Conservation (phyloP, 2,888 invertebrate genomes). For the Ametastegia equiseti region DNA sequence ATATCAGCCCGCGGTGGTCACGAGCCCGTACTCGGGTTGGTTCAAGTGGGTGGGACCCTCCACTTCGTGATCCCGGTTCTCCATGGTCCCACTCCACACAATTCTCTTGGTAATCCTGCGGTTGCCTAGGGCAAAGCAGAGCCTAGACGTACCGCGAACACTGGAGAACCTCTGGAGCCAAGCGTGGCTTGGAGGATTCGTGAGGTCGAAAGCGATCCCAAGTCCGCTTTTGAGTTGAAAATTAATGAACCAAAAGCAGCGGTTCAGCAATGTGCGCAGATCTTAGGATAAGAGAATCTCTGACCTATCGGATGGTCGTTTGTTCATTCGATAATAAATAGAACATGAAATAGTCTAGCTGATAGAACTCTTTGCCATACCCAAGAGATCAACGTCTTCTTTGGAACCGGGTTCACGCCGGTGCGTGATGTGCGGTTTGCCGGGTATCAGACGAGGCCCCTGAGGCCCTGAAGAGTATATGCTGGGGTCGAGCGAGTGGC, state of each 20-base stretch:
- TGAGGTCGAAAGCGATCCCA: background rate
- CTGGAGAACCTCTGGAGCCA: too few relatives aligned
- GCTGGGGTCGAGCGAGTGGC: background rate
- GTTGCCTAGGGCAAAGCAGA: background rate
- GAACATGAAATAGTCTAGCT: too few relatives aligned
- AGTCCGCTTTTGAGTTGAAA: background rate
- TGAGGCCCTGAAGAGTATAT: background rate
- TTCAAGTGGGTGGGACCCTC: constrained; percentile 72
- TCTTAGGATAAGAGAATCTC: too few relatives aligned
- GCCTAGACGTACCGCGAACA: background rate
- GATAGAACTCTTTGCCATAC: background rate
- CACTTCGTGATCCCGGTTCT: constrained; percentile 65
- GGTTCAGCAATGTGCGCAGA: background rate
- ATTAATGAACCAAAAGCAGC: background rate
- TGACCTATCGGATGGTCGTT: too few relatives aligned
- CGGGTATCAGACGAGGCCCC: background rate
- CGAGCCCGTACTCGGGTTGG: constrained; percentile 70
- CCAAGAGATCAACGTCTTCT: background rate
- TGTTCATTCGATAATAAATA: background rate
- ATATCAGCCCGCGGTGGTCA: constrained; percentile 76
- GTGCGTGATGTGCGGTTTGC: background rate
- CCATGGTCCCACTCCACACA: constrained; percentile 48
- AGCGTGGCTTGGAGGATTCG: background rate
- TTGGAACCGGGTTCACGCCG: background rate
- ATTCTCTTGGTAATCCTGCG: constrained; percentile 44